Evolutionary conservation across 2,113 vertebrate genomes (phyloP).

Genomic region (Catharus fuscescens): DNA sequence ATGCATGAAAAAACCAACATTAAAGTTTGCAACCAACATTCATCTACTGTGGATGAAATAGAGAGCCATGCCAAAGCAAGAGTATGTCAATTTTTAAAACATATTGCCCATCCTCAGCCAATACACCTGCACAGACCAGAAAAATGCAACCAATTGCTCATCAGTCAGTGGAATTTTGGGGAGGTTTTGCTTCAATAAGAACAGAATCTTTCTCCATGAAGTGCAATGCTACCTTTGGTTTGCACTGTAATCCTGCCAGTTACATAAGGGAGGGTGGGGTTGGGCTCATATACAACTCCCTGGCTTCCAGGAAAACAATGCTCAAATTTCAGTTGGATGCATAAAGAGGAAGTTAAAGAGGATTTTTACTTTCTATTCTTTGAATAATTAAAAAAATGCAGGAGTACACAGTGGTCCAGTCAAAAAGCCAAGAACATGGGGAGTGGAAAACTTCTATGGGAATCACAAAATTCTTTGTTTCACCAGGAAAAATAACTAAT

Average conservation of each 20-base stretch:
- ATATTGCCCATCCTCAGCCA: conserved; percentile 61
- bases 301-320: neutral
- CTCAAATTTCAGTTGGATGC: neutral
- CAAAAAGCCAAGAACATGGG: conserved; percentile 53
- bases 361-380: neutral
- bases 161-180: neutral
- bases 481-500: neutral
- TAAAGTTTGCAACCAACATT: conserved; percentile 97
- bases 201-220: neutral
- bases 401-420: neutral
- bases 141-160: neutral
- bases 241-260: neutral
- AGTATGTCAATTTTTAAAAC: conserved; percentile 86
- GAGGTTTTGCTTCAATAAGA: conserved; percentile 1
- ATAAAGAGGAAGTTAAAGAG: neutral
- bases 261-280: neutral
- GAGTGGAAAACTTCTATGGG: conserved; percentile 49
- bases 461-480: neutral
- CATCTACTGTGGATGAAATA: conserved; percentile 93
- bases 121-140: neutral
- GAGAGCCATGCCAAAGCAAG: conserved; percentile 92
- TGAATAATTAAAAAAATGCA: neutral
- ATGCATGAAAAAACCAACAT: conserved; percentile 99
- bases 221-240: neutral
- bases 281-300: neutral